Percentiles rank a stretch among this genome's conserved stretches.
Evolutionary conservation across 2,797 vertebrate species (phyloP).

Genomic region (Vireo griseus): DNA sequence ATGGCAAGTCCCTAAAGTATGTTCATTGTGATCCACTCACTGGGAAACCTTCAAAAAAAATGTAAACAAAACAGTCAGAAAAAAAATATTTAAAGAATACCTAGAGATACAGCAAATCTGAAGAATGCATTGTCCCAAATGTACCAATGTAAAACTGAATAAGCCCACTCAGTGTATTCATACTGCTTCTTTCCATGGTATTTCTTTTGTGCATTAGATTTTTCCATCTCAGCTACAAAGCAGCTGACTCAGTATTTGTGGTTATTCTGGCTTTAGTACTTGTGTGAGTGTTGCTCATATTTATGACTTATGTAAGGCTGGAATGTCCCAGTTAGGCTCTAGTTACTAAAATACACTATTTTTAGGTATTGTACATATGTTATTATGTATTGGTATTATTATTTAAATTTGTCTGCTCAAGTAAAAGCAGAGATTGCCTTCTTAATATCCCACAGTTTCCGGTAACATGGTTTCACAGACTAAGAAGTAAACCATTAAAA

Average conservation of each 20-base stretch:
- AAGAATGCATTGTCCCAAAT: not conserved
- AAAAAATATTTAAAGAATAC: constrained; percentile 27
- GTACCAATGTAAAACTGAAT: not conserved
- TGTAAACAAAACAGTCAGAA: constrained; percentile 67
- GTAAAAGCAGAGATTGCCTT: not conserved
- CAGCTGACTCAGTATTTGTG: not conserved
- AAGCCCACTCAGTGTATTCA: not conserved
- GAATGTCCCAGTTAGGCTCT: not conserved
- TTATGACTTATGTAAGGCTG: not conserved
- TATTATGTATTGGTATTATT: not conserved
- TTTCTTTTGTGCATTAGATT: not conserved
- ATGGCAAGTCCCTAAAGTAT: constrained; percentile 92
- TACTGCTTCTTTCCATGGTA: not conserved
- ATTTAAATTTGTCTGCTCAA: not conserved
- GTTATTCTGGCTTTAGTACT: not conserved
- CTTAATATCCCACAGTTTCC: not conserved
- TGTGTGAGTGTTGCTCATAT: not conserved
- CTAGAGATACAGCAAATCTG: not conserved
- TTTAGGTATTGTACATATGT: not conserved
- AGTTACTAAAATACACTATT: not conserved
- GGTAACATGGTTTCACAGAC: not conserved
- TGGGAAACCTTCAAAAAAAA: constrained; percentile 78
- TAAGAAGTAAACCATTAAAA: not conserved
- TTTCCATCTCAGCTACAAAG: not conserved
- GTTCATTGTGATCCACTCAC: constrained; percentile 94